Conservation (phyloP, 2,113 vertebrate species). For the Rhabdomys dilectus region DNA sequence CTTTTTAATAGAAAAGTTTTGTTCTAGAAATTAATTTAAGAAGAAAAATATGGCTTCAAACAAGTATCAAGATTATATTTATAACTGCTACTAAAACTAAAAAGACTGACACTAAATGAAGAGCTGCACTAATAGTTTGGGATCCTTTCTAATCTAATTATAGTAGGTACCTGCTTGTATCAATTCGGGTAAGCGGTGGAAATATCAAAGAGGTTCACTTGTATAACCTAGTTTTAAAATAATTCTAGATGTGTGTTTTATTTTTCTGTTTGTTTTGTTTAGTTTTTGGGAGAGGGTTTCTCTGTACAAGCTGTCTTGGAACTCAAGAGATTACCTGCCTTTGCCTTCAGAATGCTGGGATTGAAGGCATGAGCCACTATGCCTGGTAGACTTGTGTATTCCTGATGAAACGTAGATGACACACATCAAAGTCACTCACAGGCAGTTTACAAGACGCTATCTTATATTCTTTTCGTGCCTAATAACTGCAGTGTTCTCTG, state of each 20-base stretch:
- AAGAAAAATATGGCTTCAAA: conserved; percentile 10
- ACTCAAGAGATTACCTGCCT: background rate
- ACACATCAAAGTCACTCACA: conserved; percentile 18
- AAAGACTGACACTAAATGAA: background rate
- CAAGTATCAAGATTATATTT: background rate
- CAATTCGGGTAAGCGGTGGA: background rate
- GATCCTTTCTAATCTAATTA: background rate
- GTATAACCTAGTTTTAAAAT: background rate
- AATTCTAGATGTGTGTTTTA: background rate
- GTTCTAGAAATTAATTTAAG: conserved; percentile 3
- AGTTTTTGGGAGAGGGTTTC: background rate
- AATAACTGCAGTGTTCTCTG: background rate
- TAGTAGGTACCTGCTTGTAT: background rate
- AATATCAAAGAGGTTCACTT: background rate
- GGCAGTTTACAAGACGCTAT: background rate
- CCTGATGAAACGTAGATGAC: conserved; percentile 7
- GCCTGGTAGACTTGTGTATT: background rate
- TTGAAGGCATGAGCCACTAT: background rate
- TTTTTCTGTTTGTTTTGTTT: background rate
- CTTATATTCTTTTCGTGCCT: conserved; percentile 17
- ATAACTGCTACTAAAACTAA: conserved; percentile 23
- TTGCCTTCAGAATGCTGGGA: background rate
- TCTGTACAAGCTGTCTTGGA: background rate
- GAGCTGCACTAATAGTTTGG: background rate
- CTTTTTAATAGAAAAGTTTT: conserved; percentile 28